Evolutionary conservation across 2,888 invertebrate species (phyloP), one percentile per base, ranked within the genome.

Genomic region (Nomada flava): DNA sequence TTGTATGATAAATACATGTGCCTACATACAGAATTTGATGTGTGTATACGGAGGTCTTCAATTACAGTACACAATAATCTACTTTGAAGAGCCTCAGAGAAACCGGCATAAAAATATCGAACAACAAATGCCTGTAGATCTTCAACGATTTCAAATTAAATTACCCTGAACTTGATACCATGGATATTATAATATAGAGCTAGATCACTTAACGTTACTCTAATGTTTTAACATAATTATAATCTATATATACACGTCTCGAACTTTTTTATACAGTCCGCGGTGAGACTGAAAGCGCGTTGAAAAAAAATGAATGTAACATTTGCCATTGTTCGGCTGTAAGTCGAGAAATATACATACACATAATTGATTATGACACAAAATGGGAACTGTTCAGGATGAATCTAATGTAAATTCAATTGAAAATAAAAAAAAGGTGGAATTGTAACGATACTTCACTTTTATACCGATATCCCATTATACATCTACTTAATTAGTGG

Each of bases 111-210:
- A 47, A 63, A 72, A 53, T 36, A 52, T 62, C 13, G 29, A 62
- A 53, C 15, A 59, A 60, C 62, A 53, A 53, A 63, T 42, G 50
- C 26, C 18, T n/a, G 4, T 18, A n/a, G 15, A 67, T 64, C 11
- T n/a, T 53, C 29, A 52, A 18, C 29, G n/a, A 67, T 67, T 23
- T 36, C 60, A 23, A 67, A 47, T 29, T 23, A 20, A 71, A 53
- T 78, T 79, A 79, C 78, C 79, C 79, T 79, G 71, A 71, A 78
- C 42, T 23, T 71, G 26, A 50, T 78, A 77, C 52, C 20, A 42
- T 53, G 36, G 36, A 36, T 53, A 36, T 55, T 50, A 29, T 53
- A 50, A n/a, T 42, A 20, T 78, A 53, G 42, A 26, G 18, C 20
- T 55, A 62, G 36, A 53, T 62, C n/a, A 62, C 76, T 53, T 7